Conservation (phyloP, 2,113 vertebrate genomes). For the Maccullochella peelii region DNA sequence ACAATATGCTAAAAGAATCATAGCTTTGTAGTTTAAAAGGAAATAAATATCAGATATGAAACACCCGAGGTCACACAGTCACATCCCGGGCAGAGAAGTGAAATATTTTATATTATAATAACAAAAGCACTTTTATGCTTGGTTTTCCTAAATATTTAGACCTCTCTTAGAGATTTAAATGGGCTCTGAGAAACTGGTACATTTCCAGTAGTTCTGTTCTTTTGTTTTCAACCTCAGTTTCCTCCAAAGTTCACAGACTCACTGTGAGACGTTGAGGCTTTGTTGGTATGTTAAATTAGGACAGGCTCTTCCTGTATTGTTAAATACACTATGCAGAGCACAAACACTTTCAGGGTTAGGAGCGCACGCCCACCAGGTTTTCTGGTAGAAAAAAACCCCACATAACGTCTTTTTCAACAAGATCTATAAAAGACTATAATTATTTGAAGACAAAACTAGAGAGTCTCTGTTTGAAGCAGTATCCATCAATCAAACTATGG, state of each 20-base stretch:
- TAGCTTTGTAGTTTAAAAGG: background rate
- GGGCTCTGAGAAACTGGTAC: background rate
- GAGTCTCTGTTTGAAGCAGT: background rate
- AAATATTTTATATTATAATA: conserved; percentile 9
- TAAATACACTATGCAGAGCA: background rate
- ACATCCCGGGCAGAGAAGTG: conserved; percentile 9
- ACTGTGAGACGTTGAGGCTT: conserved; percentile 1
- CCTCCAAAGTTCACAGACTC: background rate
- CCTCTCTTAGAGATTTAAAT: background rate
- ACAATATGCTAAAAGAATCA: background rate
- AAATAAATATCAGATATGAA: background rate
- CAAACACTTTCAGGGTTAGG: background rate
- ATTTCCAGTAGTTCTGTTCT: background rate
- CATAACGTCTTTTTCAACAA: background rate
- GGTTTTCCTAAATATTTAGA: background rate
- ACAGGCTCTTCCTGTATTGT: conserved; percentile 25
- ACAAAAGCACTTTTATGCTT: background rate
- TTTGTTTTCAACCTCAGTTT: conserved; percentile 17
- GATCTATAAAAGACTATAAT: background rate
- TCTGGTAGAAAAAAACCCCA: background rate
- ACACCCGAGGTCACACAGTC: background rate
- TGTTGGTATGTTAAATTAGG: background rate
- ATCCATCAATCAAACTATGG: background rate
- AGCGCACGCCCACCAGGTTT: background rate
- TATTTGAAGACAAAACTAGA: background rate